These are phyloP conservation scores for Sinella curviseta DNA, from an alignment of 1,140 invertebrate genomes.

Conservation along the genomic window DNA sequence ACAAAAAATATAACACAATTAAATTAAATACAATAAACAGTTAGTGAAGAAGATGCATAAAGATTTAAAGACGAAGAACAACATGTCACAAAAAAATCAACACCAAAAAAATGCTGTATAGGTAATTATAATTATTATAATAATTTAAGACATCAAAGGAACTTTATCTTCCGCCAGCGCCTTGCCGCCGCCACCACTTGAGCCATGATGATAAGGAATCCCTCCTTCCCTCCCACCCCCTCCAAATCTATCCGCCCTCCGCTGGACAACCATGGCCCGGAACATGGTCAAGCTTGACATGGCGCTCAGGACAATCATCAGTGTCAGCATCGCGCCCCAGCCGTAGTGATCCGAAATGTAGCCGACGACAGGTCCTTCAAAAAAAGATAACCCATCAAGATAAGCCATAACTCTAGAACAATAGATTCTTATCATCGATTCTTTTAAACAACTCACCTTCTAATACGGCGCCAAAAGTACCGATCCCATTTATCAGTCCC, in stretches of 20 bases:
- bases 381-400: neutral
- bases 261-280: constrained; percentile 42
- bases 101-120: neutral
- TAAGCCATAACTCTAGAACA: neutral
- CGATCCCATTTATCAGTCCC: constrained; percentile 58
- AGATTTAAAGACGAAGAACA: neutral
- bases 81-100: neutral
- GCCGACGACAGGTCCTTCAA: constrained; percentile 60
- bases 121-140: neutral
- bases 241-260: constrained; percentile 36
- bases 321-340: constrained; percentile 59
- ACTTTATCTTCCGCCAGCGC: constrained; percentile 36
- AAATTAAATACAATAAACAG: too few relatives aligned
- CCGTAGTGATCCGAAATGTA: constrained; percentile 56
- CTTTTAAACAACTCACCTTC: constrained; percentile 16
- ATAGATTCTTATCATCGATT: neutral
- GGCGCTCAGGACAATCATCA: constrained; percentile 57
- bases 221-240: too few relatives aligned
- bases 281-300: constrained; percentile 49
- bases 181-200: too few relatives aligned
- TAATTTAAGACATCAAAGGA: constrained; percentile 33
- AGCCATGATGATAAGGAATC: neutral
- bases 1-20: too few relatives aligned
- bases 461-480: constrained; percentile 58
- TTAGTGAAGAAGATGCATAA: too few relatives aligned